These are phyloP conservation scores for Apodemia mormo DNA, from an alignment of 2,888 invertebrate species.

Conservation along the genomic window DNA sequence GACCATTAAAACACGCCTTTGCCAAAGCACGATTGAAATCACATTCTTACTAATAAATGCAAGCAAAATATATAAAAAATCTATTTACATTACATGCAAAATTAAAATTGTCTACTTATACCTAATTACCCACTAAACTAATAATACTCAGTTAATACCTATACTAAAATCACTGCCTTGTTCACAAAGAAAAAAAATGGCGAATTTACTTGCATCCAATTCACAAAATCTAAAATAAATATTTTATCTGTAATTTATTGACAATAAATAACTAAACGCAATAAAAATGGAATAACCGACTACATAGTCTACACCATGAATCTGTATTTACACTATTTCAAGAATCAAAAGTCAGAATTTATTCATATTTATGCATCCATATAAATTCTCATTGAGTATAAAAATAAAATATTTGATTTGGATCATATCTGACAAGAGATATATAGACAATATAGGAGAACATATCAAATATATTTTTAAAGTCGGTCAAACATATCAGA, in stretches of 20 bases:
- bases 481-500: too few relatives aligned
- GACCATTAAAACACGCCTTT: slow-evolving; percentile 15
- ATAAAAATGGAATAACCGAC: background rate
- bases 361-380: too few relatives aligned
- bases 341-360: background rate
- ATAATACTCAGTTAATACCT: slow-evolving; percentile 68
- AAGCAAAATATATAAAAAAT: slow-evolving; percentile 38
- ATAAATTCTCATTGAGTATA: too few relatives aligned
- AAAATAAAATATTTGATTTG: too few relatives aligned
- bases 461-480: too few relatives aligned
- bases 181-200: slow-evolving; percentile 11
- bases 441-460: too few relatives aligned
- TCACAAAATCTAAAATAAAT: background rate
- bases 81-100: slow-evolving; percentile 38
- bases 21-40: slow-evolving; percentile 38
- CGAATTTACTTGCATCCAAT: slow-evolving; percentile 9
- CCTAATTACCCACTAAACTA: slow-evolving; percentile 56
- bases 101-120: slow-evolving; percentile 65
- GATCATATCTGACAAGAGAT: too few relatives aligned
- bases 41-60: slow-evolving; percentile 45
- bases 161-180: slow-evolving; percentile 32
- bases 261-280: background rate
- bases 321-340: background rate
- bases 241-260: slow-evolving; percentile 1
- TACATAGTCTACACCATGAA: too few relatives aligned